Percentiles rank a stretch among this genome's conserved stretches.
phyloP scores from a whole-genome alignment of 2,888 invertebrate genomes.

The Macrosiphum euphorbiae region DNA sequence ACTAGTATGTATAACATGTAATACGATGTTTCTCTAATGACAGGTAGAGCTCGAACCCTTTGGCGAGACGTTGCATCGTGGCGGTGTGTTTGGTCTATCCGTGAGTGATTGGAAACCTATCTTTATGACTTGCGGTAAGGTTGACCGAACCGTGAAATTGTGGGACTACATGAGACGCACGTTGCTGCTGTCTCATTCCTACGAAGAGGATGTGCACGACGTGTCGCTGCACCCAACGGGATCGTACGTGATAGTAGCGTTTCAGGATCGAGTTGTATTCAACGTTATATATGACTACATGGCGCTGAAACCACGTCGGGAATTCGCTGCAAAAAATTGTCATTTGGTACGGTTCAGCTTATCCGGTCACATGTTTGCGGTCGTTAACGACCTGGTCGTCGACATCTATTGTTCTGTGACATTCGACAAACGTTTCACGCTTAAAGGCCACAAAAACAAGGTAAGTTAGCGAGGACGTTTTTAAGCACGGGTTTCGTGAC shows the following conservation, averaged over 20 bases:
- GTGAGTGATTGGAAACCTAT: slow-evolving; percentile 91
- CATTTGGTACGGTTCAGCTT: slow-evolving; percentile 84
- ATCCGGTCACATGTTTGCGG: slow-evolving; percentile 91
- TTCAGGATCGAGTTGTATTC: slow-evolving; percentile 89
- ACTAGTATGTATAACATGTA: background rate
- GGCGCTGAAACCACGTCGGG: slow-evolving; percentile 80
- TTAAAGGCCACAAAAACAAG: slow-evolving; percentile 85
- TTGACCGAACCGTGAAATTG: slow-evolving; percentile 87
- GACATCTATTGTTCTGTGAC: slow-evolving; percentile 87
- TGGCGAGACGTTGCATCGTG: slow-evolving; percentile 85
- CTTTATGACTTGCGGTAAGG: slow-evolving; percentile 83
- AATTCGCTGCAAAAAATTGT: slow-evolving; percentile 82
- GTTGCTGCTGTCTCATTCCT: slow-evolving; percentile 82
- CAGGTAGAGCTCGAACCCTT: slow-evolving; percentile 2
- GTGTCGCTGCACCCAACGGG: slow-evolving; percentile 79
- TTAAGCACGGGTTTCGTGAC: background rate
- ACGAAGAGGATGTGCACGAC: slow-evolving; percentile 85
- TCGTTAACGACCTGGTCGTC: slow-evolving; percentile 86
- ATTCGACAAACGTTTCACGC: slow-evolving; percentile 80
- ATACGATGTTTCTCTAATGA: background rate
- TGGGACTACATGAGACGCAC: slow-evolving; percentile 92
- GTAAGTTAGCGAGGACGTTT: slow-evolving; percentile 70
- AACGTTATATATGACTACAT: slow-evolving; percentile 82
- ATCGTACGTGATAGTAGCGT: slow-evolving; percentile 88
- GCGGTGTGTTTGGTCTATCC: slow-evolving; percentile 83